Percentiles rank a stretch among this genome's conserved stretches.
phyloP scores from a whole-genome alignment of 2,113 vertebrate species.

The Diphyllodes magnificus region DNA sequence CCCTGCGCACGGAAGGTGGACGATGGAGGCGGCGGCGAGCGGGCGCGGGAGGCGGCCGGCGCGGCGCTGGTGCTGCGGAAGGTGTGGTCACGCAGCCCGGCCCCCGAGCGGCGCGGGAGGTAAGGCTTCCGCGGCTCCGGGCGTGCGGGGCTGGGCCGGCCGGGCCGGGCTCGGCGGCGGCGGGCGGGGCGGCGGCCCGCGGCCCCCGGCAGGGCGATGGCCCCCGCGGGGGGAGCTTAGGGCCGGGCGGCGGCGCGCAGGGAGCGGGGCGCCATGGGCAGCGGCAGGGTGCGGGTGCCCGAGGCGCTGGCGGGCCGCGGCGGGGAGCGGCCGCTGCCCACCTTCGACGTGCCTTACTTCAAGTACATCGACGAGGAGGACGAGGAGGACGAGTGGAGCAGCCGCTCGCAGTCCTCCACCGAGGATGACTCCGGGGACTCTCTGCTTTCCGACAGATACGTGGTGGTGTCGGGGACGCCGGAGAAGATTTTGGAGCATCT shows the following conservation, averaged over 20 bases:
- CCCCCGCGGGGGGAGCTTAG: not conserved
- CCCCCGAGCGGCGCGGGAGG: constrained; percentile 78
- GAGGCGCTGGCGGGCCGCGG: constrained; percentile 66
- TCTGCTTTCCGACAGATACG: constrained; percentile 91
- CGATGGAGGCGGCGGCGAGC: constrained; percentile 81
- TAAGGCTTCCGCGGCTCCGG: constrained; percentile 60
- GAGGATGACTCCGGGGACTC: constrained; percentile 88
- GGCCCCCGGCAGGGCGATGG: not conserved
- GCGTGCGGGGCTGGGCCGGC: not conserved
- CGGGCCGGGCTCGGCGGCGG: not conserved
- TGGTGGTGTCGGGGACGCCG: constrained; percentile 89
- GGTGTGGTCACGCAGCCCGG: constrained; percentile 80
- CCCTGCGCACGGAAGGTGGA: constrained; percentile 67
- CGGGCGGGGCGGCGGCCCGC: no score
- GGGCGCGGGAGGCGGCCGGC: constrained; percentile 76
- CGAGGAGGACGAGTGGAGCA: constrained; percentile 87
- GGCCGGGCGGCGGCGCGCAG: not conserved
- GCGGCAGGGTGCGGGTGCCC: constrained; percentile 72
- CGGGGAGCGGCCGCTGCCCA: constrained; percentile 80
- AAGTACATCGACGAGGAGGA: constrained; percentile 97
- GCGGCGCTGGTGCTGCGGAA: constrained; percentile 86
- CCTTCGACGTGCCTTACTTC: constrained; percentile 97
- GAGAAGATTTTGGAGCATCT: constrained; percentile 96
- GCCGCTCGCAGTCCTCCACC: constrained; percentile 89
- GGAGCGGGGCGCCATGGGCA: constrained; percentile 76